A percentile compares a stretch with the other conserved stretches of the same genome.
Conservation (phyloP, 1,140 invertebrate genomes). For the Cotesia vestalis region DNA sequence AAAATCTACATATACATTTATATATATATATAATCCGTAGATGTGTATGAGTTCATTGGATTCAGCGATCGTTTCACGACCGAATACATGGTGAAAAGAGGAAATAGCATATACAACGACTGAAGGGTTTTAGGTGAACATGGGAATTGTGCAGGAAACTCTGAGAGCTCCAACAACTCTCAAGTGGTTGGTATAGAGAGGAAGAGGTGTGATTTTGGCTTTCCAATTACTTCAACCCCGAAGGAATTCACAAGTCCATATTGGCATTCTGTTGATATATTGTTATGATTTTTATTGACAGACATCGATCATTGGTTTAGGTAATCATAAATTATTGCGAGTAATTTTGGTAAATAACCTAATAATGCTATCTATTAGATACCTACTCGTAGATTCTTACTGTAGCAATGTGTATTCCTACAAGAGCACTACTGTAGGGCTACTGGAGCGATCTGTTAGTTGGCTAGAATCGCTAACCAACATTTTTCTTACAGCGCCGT, state of each 20-base stretch:
- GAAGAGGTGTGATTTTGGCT: slow-evolving; percentile 29
- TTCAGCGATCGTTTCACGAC: neutral
- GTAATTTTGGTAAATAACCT: no score
- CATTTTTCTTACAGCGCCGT: no score
- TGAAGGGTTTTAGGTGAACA: slow-evolving; percentile 5
- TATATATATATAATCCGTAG: no score
- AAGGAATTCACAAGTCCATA: slow-evolving; percentile 15
- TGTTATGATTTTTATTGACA: neutral
- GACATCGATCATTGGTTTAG: no score
- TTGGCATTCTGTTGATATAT: neutral
- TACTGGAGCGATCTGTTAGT: no score
- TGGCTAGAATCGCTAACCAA: no score
- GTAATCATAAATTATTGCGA: no score
- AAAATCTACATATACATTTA: neutral
- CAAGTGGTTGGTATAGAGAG: slow-evolving; percentile 21
- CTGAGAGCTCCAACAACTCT: slow-evolving; percentile 28
- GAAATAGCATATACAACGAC: slow-evolving; percentile 20
- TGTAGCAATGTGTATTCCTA: no score
- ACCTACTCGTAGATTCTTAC: no score
- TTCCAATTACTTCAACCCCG: slow-evolving; percentile 29
- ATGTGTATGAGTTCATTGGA: slow-evolving; percentile 7
- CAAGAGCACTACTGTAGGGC: no score
- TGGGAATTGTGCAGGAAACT: slow-evolving; percentile 27
- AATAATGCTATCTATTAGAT: no score
- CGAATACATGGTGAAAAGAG: slow-evolving; percentile 19